Percentiles rank a stretch among this genome's conserved stretches.
Evolutionary conservation across 2,888 invertebrate genomes (phyloP).

Genomic region (Heliothis peltigera): DNA sequence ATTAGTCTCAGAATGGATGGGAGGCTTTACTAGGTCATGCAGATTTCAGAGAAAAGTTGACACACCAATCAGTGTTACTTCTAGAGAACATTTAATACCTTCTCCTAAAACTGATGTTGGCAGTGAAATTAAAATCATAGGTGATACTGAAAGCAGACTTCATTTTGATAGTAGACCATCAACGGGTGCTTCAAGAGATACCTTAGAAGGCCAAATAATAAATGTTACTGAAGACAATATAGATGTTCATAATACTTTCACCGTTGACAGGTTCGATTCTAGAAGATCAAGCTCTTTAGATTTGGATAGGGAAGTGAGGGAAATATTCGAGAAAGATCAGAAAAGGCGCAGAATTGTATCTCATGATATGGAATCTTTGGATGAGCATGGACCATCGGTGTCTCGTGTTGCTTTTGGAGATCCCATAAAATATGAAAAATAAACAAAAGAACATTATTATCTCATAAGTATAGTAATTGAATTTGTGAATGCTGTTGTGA

Average conservation of each 20-base stretch:
- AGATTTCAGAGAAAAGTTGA: slow-evolving; percentile 70
- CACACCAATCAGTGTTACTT: slow-evolving; percentile 58
- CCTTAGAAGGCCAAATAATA: slow-evolving; percentile 79
- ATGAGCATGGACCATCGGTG: slow-evolving; percentile 63
- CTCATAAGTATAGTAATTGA: too few species aligned
- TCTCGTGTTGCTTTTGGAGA: slow-evolving; percentile 77
- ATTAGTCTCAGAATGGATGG: slow-evolving; percentile 92
- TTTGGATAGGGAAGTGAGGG: slow-evolving; percentile 82
- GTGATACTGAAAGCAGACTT: slow-evolving; percentile 64
- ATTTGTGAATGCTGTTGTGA: too few species aligned
- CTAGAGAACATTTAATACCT: slow-evolving; percentile 69
- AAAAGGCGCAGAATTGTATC: slow-evolving; percentile 62
- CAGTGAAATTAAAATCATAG: slow-evolving; percentile 58
- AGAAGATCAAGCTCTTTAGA: slow-evolving; percentile 83
- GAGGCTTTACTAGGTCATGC: slow-evolving; percentile 91
- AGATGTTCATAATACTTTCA: slow-evolving; percentile 74
- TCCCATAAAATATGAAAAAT: slow-evolving; percentile 57
- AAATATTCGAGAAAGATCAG: slow-evolving; percentile 81
- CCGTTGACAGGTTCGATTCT: slow-evolving; percentile 69
- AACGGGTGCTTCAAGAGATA: slow-evolving; percentile 75
- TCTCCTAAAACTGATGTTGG: slow-evolving; percentile 61
- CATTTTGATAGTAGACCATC: slow-evolving; percentile 67
- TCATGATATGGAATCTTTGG: slow-evolving; percentile 57
- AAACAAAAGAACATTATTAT: background rate
- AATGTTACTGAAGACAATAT: slow-evolving; percentile 78